Conservation (phyloP, 2,113 vertebrate genomes). For the Panurus biarmicus region DNA sequence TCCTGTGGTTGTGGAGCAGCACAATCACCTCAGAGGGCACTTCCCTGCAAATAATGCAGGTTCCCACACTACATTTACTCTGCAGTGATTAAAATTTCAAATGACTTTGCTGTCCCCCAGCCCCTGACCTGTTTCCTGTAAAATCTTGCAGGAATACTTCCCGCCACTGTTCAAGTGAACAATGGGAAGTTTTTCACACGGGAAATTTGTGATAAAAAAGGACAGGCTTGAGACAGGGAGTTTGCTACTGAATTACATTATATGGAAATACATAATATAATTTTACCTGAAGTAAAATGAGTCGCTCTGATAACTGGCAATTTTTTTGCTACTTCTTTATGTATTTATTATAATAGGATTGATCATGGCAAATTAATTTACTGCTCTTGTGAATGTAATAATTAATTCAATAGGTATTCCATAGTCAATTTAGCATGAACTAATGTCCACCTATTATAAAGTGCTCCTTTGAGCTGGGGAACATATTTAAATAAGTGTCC, state of each 20-base stretch:
- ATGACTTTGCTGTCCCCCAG: neutral
- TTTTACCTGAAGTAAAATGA: slow-evolving; percentile 57
- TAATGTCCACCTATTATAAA: slow-evolving; percentile 67
- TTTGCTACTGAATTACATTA: slow-evolving; percentile 2
- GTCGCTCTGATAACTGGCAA: slow-evolving; percentile 29
- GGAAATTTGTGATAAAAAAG: neutral
- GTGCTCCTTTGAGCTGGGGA: slow-evolving; percentile 55
- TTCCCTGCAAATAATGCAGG: neutral
- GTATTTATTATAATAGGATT: slow-evolving; percentile 60
- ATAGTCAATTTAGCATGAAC: slow-evolving; percentile 61
- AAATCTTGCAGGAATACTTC: neutral
- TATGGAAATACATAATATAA: neutral
- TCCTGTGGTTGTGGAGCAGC: neutral
- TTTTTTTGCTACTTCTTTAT: slow-evolving; percentile 50
- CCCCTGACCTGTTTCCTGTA: neutral
- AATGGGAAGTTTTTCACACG: neutral
- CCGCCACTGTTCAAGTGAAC: neutral
- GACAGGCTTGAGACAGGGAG: neutral
- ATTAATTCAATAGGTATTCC: slow-evolving; percentile 69
- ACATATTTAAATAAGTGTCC: slow-evolving; percentile 67
- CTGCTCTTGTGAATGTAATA: slow-evolving; percentile 54
- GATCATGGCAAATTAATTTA: slow-evolving; percentile 66
- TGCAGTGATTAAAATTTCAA: neutral
- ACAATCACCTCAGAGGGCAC: too few relatives aligned
- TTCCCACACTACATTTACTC: neutral